Base-by-base conservation (phyloP, 2,888 invertebrate species). In the Conops quadrifasciatus region DNA sequence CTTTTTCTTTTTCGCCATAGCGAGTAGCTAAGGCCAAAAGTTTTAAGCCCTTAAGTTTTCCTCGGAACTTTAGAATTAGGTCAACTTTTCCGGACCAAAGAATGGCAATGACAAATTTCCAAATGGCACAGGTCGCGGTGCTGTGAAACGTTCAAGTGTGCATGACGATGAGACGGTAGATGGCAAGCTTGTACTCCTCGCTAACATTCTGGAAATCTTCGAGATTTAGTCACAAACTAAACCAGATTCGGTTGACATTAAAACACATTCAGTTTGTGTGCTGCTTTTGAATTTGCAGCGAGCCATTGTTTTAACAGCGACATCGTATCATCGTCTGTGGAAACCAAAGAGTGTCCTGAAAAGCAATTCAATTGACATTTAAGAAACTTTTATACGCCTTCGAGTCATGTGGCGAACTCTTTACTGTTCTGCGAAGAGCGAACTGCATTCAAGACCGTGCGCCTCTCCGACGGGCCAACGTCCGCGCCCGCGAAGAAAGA, bases 281-380 rank as follows among this genome's bases (percentile, higher is more conserved):
- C 1, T 24, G 53, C 53, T 53, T 7, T 15, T 2, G 9, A 53
- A 21, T 21, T 24, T n/a, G n/a, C 19, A 53, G 19, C 24, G 11
- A 28, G 58, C 28, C 11, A 15, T 24, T 26, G 24, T 58, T 58
- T 26, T 19, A 24, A 11, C n/a, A 60, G 19, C 43, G 21, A 3
- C 36, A 36, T 3, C 28, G n/a, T 30, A 2, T 9, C 36, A 21
- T 62, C 19, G 7, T 19, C 30, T 67, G 45, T 56, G 24, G 0
- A 30, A 53, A 66, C 16, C 53, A 36, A 43, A 66, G 43, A 58
- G 16, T 59, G 67, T 67, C 67, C 67, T 67, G 45, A 59, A 67
- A 56, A 36, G 15, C 2, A 65, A 26, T 4, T n/a, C 1, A 49
- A 28, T 47, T 67, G 67, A 59, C 58, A 67, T 67, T 67, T 58